phyloP scores from a whole-genome alignment of 1,140 invertebrate species.

The Drosophila suzukii region DNA sequence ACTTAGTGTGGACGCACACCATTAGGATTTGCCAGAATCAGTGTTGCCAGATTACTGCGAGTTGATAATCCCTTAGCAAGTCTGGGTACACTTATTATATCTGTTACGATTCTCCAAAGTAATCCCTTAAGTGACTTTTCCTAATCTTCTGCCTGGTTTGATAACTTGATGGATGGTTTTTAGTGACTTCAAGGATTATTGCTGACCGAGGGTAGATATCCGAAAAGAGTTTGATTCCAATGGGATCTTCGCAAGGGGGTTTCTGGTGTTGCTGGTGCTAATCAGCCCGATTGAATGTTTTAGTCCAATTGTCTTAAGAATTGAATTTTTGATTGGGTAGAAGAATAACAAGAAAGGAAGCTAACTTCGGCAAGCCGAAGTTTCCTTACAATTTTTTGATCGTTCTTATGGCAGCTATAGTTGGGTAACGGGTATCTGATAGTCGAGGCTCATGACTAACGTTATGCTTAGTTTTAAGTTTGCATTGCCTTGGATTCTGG shows the following conservation, averaged over 20 bases:
- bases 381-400: too few species aligned
- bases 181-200: constrained; percentile 25
- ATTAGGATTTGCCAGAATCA: too few species aligned
- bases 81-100: constrained; percentile 33
- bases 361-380: too few species aligned
- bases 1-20: too few species aligned
- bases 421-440: too few species aligned
- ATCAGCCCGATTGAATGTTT: constrained; percentile 30
- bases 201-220: constrained; percentile 12
- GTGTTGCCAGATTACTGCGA: constrained; percentile 18
- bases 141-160: constrained; percentile 35
- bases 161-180: constrained; percentile 37
- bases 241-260: constrained; percentile 4
- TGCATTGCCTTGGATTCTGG: too few species aligned
- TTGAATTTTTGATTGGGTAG: constrained; percentile 2
- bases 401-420: too few species aligned
- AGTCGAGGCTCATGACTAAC: too few species aligned
- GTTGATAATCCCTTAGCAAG: not conserved
- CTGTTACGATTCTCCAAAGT: constrained; percentile 26
- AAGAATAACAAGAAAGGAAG: too few species aligned
- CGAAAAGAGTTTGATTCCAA: constrained; percentile 27
- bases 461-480: too few species aligned
- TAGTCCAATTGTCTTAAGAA: constrained; percentile 10
- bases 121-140: constrained; percentile 39
- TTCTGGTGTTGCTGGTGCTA: constrained; percentile 26